These are phyloP conservation scores for Teleogryllus oceanicus DNA, from an alignment of 2,888 invertebrate genomes.

Conservation along the genomic window DNA sequence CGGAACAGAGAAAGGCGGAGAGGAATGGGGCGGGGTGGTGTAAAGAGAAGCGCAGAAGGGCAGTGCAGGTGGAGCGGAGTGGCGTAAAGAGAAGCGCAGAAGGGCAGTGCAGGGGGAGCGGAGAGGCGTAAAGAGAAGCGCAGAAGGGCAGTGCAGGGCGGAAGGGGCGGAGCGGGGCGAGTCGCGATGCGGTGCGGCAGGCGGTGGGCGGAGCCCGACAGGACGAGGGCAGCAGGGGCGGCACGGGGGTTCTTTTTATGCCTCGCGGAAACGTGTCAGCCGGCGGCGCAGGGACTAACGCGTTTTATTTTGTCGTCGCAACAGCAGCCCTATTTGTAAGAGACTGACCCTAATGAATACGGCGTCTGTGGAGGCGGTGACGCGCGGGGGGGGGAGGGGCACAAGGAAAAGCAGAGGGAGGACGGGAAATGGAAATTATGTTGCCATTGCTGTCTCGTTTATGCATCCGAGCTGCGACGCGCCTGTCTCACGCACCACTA, in stretches of 20 bases:
- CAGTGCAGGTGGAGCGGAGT: too few relatives aligned
- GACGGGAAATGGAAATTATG: not conserved
- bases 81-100: too few relatives aligned
- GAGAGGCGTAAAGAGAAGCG: too few relatives aligned
- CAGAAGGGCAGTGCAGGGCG: too few relatives aligned
- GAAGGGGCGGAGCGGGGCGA: too few relatives aligned
- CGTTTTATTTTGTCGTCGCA: slow-evolving; percentile 18
- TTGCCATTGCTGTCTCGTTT: not conserved
- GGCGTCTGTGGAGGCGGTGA: not conserved
- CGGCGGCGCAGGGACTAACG: not conserved
- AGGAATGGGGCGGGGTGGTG: too few relatives aligned
- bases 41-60: too few relatives aligned
- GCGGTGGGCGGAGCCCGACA: not conserved
- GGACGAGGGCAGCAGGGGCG: not conserved
- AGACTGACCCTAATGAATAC: slow-evolving; percentile 10
- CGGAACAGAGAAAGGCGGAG: too few relatives aligned
- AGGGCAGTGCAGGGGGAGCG: too few relatives aligned
- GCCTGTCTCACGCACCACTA: not conserved
- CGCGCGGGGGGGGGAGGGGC: not conserved
- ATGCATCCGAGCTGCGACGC: not conserved
- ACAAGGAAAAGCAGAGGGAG: not conserved
- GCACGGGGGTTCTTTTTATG: not conserved
- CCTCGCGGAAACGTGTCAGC: not conserved
- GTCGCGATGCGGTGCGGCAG: not conserved
- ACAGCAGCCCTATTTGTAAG: slow-evolving; percentile 18